These are phyloP conservation scores for Nemapogon koenigi DNA, from an alignment of 2,888 invertebrate species.

Conservation along the genomic window DNA sequence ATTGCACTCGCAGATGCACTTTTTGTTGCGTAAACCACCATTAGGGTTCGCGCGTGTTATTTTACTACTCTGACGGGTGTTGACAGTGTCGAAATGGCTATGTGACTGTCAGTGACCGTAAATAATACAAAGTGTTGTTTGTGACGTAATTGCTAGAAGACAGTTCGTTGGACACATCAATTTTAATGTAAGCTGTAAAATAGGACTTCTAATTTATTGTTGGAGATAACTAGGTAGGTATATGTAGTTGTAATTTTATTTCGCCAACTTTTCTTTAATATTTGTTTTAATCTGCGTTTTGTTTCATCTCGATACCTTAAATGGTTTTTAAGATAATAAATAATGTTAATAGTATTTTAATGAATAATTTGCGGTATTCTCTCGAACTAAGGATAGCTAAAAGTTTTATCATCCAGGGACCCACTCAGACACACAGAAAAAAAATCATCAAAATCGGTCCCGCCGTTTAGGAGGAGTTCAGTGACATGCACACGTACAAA, in stretches of 20 bases:
- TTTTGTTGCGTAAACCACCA: constrained; percentile 15
- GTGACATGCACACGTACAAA: too few species aligned
- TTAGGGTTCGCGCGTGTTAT: not conserved
- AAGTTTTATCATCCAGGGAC: too few species aligned
- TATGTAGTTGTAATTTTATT: too few species aligned
- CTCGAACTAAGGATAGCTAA: not conserved
- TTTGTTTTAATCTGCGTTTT: not conserved
- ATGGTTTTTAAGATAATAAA: not conserved
- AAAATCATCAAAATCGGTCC: too few species aligned
- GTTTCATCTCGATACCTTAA: not conserved
- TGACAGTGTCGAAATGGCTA: not conserved
- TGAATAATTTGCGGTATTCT: not conserved
- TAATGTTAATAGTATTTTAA: not conserved
- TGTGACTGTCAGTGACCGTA: not conserved
- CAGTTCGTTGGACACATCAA: constrained; percentile 9
- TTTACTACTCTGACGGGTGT: not conserved
- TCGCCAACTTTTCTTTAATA: not conserved
- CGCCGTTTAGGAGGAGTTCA: too few species aligned
- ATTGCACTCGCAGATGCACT: constrained; percentile 63
- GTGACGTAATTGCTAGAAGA: constrained; percentile 6
- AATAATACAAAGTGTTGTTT: not conserved
- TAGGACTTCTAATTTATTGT: constrained; percentile 8
- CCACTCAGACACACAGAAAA: too few species aligned
- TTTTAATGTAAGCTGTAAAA: constrained; percentile 14
- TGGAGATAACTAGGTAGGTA: too few species aligned